phyloP scores from a whole-genome alignment of 2,888 invertebrate genomes.

The Cordilura impudica region DNA sequence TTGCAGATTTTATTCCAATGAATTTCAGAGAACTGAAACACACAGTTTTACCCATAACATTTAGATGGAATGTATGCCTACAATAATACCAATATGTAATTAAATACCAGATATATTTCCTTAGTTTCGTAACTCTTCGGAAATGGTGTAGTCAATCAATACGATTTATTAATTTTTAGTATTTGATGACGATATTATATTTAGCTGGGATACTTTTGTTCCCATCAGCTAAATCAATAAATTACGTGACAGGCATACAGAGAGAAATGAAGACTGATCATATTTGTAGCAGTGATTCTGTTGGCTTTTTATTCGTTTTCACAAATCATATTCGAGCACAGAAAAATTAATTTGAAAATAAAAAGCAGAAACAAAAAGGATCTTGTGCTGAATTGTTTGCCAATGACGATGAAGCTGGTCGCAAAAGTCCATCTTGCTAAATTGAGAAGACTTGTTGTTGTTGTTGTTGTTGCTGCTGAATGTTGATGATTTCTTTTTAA shows the following conservation, averaged over 20 bases:
- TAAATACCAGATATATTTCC: too few relatives aligned
- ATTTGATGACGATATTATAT: slow-evolving; percentile 59
- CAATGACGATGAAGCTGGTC: slow-evolving; percentile 17
- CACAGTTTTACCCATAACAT: too few relatives aligned
- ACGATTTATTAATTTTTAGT: slow-evolving; percentile 53
- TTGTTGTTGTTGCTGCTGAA: too few relatives aligned
- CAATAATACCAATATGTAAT: too few relatives aligned
- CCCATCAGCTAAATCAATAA: slow-evolving; percentile 77
- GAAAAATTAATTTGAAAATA: slow-evolving; percentile 55
- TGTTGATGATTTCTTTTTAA: slow-evolving; percentile 18
- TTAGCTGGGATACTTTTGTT: slow-evolving; percentile 65
- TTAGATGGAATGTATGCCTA: too few relatives aligned
- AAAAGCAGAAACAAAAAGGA: slow-evolving; percentile 32
- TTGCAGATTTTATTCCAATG: not conserved
- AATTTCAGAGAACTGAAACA: too few relatives aligned
- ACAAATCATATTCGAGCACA: slow-evolving; percentile 40
- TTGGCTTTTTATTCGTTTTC: slow-evolving; percentile 29
- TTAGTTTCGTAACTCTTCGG: too few relatives aligned
- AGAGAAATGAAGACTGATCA: not conserved
- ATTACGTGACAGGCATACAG: slow-evolving; percentile 77
- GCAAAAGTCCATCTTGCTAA: slow-evolving; percentile 25
- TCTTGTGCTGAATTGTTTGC: slow-evolving; percentile 37
- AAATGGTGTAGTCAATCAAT: slow-evolving; percentile 41
- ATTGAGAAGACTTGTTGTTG: slow-evolving; percentile 48
- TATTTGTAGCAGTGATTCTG: slow-evolving; percentile 12